A percentile compares a stretch with the other conserved stretches of the same genome.
Evolutionary conservation across 2,113 vertebrate genomes (phyloP).

Genomic region (Mohoua ochrocephala): DNA sequence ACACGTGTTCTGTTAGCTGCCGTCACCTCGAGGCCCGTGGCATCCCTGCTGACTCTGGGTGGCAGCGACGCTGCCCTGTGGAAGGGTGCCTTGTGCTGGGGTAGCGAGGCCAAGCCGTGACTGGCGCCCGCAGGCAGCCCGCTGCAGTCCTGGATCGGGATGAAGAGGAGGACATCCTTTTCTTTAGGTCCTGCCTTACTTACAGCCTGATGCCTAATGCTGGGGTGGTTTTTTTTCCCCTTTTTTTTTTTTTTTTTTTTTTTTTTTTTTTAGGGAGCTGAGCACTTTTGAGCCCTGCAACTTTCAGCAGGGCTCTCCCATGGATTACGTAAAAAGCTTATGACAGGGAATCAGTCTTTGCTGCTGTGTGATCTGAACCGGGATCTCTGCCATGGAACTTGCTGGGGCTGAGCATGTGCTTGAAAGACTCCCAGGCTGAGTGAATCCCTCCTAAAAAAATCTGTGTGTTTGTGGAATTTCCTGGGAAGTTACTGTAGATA

Average conservation of each 20-base stretch:
- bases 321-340: neutral
- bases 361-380: neutral
- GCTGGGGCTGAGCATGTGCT: neutral
- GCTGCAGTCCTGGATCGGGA: neutral
- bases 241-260: too few species aligned
- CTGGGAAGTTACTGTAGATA: neutral
- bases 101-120: neutral
- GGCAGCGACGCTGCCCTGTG: neutral
- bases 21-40: too few species aligned
- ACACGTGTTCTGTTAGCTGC: accelerated
- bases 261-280: accelerated
- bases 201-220: neutral
- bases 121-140: neutral
- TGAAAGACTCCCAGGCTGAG: neutral
- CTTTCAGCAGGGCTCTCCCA: neutral
- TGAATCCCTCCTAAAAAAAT: neutral
- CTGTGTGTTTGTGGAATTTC: neutral
- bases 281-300: accelerated
- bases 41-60: accelerated
- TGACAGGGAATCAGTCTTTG: accelerated
- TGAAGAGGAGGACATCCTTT: neutral
- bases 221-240: too few species aligned
- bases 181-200: neutral
- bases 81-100: accelerated
- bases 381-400: neutral